Percentiles rank a stretch among this genome's conserved stretches.
phyloP scores from a whole-genome alignment of 2,797 vertebrate genomes.

The Caiman crocodilus region DNA sequence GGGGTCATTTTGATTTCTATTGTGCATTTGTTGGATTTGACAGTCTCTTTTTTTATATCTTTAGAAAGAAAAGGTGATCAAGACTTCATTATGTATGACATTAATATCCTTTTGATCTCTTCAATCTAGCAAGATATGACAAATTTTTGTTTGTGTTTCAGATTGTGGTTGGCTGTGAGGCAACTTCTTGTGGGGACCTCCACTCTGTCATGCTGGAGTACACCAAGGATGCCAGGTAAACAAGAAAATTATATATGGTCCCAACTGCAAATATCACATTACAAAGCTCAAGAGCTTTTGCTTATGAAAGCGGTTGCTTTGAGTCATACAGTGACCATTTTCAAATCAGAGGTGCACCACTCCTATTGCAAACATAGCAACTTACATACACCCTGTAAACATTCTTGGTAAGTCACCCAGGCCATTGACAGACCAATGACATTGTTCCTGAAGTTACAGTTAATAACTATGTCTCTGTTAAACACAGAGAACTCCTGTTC shows the following conservation, averaged over 20 bases:
- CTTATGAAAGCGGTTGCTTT: slow-evolving; percentile 46
- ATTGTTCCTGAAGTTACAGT: slow-evolving; percentile 3
- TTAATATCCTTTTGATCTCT: slow-evolving; percentile 6
- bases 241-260: not conserved
- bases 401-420: slow-evolving; percentile 27
- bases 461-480: not conserved
- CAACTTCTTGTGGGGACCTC: slow-evolving; percentile 92
- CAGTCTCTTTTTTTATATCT: not conserved
- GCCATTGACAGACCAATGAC: slow-evolving; percentile 25
- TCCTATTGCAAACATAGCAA: not conserved
- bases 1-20: not conserved
- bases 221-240: slow-evolving; percentile 95
- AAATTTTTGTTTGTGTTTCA: slow-evolving; percentile 76
- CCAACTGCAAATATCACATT: not conserved
- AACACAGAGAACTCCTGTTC: not conserved
- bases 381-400: slow-evolving; percentile 28
- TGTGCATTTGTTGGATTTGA: not conserved
- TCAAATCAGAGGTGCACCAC: slow-evolving; percentile 33
- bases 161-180: slow-evolving; percentile 98
- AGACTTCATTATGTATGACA: not conserved
- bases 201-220: slow-evolving; percentile 97
- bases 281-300: not conserved
- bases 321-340: not conserved
- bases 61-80: not conserved
- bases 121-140: not conserved